phyloP scores from a whole-genome alignment of 2,797 vertebrate species.

The Sebastes oblongus region DNA sequence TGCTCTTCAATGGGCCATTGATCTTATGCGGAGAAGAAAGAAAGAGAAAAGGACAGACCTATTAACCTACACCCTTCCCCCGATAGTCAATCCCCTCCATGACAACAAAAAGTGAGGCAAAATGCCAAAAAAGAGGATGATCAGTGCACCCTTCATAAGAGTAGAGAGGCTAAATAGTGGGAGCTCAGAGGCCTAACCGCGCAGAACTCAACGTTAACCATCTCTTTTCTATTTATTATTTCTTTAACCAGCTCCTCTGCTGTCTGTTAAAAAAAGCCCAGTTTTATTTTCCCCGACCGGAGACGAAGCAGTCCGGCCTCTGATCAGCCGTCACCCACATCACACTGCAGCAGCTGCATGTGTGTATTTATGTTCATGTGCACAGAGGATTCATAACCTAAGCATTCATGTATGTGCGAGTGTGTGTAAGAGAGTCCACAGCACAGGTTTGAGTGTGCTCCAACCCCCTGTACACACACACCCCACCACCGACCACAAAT shows the following conservation, averaged over 20 bases:
- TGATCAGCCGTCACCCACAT: constrained; percentile 75
- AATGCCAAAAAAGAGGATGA: constrained; percentile 16
- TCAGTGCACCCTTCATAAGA: constrained; percentile 35
- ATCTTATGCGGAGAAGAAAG: constrained; percentile 65
- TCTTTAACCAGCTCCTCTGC: constrained; percentile 53
- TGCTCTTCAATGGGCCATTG: constrained; percentile 74
- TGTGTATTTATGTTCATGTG: constrained; percentile 60
- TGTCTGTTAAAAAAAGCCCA: constrained; percentile 47
- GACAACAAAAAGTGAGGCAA: constrained; percentile 31
- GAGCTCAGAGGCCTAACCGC: constrained; percentile 52
- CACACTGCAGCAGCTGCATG: constrained; percentile 57
- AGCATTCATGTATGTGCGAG: constrained; percentile 54
- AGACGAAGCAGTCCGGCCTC: constrained; percentile 57
- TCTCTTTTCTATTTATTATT: constrained; percentile 66
- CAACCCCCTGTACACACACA: constrained; percentile 59
- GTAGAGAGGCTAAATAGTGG: constrained; percentile 15
- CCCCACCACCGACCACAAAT: constrained; percentile 73
- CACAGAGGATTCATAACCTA: constrained; percentile 59
- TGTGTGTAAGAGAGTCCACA: constrained; percentile 44
- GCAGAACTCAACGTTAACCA: constrained; percentile 43
- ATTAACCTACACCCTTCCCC: constrained; percentile 75
- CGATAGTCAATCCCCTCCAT: constrained; percentile 12
- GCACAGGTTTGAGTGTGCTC: constrained; percentile 65
- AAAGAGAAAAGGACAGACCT: constrained; percentile 68
- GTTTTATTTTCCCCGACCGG: constrained; percentile 55